Evolutionary conservation across 2,113 vertebrate genomes (phyloP).

Genomic region (Pituophis catenifer): DNA sequence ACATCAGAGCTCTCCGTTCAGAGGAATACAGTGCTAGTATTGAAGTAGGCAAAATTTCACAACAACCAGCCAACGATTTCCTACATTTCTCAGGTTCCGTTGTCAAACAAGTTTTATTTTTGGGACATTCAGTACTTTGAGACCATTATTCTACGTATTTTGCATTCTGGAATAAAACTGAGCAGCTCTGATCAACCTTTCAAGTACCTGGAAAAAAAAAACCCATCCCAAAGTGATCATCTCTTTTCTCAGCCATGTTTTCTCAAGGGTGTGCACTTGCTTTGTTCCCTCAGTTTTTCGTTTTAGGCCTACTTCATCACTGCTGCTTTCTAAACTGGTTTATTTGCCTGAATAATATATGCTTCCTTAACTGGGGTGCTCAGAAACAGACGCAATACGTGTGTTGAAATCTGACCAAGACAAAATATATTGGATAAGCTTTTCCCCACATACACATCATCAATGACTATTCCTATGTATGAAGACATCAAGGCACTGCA

Average conservation of each 20-base stretch:
- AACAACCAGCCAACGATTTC: background rate
- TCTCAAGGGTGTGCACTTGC: background rate
- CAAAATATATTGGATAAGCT: background rate
- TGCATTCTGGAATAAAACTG: background rate
- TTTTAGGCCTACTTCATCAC: no score
- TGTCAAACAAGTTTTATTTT: background rate
- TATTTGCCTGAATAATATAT: no score
- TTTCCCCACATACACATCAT: background rate
- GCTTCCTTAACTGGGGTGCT: no score
- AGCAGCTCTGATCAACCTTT: background rate
- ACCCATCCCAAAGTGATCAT: background rate
- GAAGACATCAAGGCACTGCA: background rate
- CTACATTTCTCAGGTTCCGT: background rate
- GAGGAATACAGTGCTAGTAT: no score
- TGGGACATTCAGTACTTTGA: background rate
- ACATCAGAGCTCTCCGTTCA: background rate
- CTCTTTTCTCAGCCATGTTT: background rate
- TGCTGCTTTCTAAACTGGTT: no score
- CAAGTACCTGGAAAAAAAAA: background rate
- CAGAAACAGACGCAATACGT: no score
- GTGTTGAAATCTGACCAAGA: background rate
- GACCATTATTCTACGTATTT: background rate
- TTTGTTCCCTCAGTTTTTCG: no score
- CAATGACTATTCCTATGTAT: background rate
- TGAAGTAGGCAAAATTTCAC: background rate